Evolutionary conservation across 2,888 invertebrate genomes (phyloP).

Genomic region (Watsonalla cultraria): DNA sequence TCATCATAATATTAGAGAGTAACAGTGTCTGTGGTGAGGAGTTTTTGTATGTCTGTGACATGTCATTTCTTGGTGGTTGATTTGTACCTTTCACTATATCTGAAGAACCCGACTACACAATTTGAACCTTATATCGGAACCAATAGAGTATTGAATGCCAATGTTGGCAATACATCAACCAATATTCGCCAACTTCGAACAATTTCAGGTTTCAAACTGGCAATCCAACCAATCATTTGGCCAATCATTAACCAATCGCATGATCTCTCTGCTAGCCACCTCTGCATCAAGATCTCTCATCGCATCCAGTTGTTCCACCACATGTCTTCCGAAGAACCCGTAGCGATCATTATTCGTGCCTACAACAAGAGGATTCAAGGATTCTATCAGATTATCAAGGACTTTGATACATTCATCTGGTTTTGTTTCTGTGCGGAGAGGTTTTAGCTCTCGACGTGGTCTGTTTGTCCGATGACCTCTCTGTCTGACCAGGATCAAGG

Average conservation of each 20-base stretch:
- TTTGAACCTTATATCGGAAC: too few relatives aligned
- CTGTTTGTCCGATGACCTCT: slow-evolving; percentile 48
- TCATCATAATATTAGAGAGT: too few relatives aligned
- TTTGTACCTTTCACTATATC: too few relatives aligned
- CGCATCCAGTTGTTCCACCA: slow-evolving; percentile 49
- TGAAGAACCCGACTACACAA: too few relatives aligned
- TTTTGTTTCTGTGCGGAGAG: slow-evolving; percentile 16
- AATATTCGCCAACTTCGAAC: background rate
- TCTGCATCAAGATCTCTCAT: slow-evolving; percentile 53
- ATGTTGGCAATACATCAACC: background rate
- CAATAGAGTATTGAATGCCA: background rate
- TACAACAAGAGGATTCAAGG: slow-evolving; percentile 49
- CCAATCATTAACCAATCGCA: slow-evolving; percentile 34
- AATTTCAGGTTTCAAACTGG: background rate
- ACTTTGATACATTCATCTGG: slow-evolving; percentile 44
- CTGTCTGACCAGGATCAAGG: slow-evolving; percentile 41
- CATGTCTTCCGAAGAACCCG: slow-evolving; percentile 64
- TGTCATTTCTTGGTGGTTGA: too few relatives aligned
- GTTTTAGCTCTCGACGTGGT: slow-evolving; percentile 35
- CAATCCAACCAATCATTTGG: background rate
- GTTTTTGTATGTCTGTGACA: too few relatives aligned
- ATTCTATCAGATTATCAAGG: slow-evolving; percentile 48
- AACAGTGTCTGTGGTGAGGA: too few relatives aligned
- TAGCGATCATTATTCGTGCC: slow-evolving; percentile 31
- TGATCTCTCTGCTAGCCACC: slow-evolving; percentile 47